These are phyloP conservation scores for Rhynchophorus ferrugineus DNA, from an alignment of 1,140 invertebrate species.

Conservation along the genomic window DNA sequence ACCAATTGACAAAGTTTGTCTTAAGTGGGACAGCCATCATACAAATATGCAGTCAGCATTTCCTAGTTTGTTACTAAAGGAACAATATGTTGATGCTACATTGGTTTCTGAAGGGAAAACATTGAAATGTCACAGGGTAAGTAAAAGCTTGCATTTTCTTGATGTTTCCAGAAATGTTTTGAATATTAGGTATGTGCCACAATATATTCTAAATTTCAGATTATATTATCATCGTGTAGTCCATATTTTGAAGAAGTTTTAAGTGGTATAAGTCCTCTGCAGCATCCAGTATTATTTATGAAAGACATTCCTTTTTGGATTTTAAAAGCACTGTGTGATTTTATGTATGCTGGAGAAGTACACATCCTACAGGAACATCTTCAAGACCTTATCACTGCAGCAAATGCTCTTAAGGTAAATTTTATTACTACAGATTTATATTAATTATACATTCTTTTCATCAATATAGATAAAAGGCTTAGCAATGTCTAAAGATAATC, in stretches of 20 bases:
- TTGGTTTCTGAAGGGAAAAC: constrained; percentile 46
- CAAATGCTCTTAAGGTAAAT: constrained; percentile 41
- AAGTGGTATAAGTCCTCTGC: constrained; percentile 49
- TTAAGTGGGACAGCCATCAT: constrained; percentile 67
- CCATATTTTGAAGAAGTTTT: constrained; percentile 56
- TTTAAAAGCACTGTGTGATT: constrained; percentile 47
- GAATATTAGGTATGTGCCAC: too few relatives aligned
- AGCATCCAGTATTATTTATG: constrained; percentile 59
- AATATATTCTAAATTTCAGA: constrained; percentile 37
- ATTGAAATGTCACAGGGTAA: constrained; percentile 43
- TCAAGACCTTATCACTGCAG: constrained; percentile 40
- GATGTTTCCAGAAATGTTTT: too few relatives aligned
- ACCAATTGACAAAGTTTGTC: constrained; percentile 45
- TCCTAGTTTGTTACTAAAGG: constrained; percentile 43
- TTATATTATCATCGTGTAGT: constrained; percentile 57
- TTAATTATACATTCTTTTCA: constrained; percentile 7
- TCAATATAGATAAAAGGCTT: constrained; percentile 36
- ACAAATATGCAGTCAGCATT: constrained; percentile 58
- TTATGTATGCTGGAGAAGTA: constrained; percentile 53
- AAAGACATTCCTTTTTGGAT: constrained; percentile 51
- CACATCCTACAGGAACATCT: constrained; percentile 43
- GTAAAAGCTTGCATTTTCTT: too few relatives aligned
- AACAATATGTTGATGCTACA: constrained; percentile 51
- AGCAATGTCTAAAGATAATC: constrained; percentile 17
- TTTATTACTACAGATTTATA: not conserved